A percentile compares a stretch with the other conserved stretches of the same genome.
phyloP scores from a whole-genome alignment of 2,888 invertebrate genomes.

The Standfussiana lucernea region DNA sequence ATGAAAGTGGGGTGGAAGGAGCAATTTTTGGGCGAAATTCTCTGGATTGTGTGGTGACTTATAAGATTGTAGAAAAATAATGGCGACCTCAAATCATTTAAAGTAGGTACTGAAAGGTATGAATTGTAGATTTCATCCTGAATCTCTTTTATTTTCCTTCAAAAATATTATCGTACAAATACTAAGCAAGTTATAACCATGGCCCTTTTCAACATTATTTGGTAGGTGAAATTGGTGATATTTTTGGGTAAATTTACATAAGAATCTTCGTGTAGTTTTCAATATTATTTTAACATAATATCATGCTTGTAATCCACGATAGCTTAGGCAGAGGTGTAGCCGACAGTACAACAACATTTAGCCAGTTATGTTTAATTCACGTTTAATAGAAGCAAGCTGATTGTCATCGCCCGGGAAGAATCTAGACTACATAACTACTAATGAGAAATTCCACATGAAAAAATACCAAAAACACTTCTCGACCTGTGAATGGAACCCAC shows the following conservation, averaged over 20 bases:
- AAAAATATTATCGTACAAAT: neutral
- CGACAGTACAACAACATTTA: neutral
- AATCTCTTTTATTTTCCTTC: neutral
- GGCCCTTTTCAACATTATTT: neutral
- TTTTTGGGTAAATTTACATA: neutral
- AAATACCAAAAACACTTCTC: neutral
- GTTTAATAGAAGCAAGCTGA: neutral
- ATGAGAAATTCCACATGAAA: neutral
- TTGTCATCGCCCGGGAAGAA: neutral
- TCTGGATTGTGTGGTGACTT: conserved; percentile 18
- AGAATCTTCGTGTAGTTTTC: neutral
- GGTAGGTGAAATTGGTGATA: neutral
- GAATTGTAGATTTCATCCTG: neutral
- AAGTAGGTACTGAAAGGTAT: neutral
- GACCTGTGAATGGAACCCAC: neutral
- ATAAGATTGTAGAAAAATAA: conserved; percentile 16
- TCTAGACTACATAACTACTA: too few species aligned
- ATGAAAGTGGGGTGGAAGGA: conserved; percentile 28
- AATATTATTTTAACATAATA: neutral
- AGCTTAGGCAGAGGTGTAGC: neutral
- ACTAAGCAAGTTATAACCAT: neutral
- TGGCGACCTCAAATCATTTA: conserved; percentile 20
- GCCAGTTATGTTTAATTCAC: neutral
- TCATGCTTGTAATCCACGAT: neutral
- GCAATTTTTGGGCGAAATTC: conserved; percentile 30